Base-by-base conservation (phyloP, 2,113 vertebrate species). In the Nipponia nippon region DNA sequence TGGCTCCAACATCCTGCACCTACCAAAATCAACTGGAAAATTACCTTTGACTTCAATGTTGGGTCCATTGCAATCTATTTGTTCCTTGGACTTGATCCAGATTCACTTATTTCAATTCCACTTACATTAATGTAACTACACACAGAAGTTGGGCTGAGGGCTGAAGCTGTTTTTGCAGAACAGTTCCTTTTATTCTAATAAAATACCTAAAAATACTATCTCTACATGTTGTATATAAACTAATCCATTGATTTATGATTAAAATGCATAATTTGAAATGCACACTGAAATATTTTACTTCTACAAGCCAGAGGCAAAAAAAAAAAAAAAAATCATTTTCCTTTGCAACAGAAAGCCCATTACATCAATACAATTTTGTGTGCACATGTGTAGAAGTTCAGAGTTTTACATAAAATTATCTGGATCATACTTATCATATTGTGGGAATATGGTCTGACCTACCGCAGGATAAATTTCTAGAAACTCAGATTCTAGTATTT, bases 321-420 rank as follows among this genome's bases (percentile, higher is more conserved):
- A 46, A 89, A 52, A 16, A 49, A 47, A 23, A 29, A 42, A 71
- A 2, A 14, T 49, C 7, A 20, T 77, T 53, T 76, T 83, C 7
- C 10, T 86, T 83, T 87, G 20, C 79, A 67, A 22, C 17, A 81
- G 23, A 75, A 88, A 58, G 7, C 5, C 59, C 23, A 11, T 62
- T 77, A 79, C 7, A 44, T 55, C 62, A 86, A 16, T 10, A 53
- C 11, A 93, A 40, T 67, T 46, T 66, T 38, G 3, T 21, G 36
- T 46, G 13, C 16, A 23, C 0, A 0, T 40, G 13, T 59, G 18
- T 62, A 75, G 27, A 76, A 47, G 5, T 50, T 77, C 22, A 46
- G 12, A 76, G 14, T n/a, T 91, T 59, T 47, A 55, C n/a, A 40
- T 3, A 20, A 42, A 47, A 50, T 75, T 81, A 36, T 16, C 40